Evolutionary conservation across 2,113 vertebrate genomes (phyloP).

Genomic region (Tyto alba): DNA sequence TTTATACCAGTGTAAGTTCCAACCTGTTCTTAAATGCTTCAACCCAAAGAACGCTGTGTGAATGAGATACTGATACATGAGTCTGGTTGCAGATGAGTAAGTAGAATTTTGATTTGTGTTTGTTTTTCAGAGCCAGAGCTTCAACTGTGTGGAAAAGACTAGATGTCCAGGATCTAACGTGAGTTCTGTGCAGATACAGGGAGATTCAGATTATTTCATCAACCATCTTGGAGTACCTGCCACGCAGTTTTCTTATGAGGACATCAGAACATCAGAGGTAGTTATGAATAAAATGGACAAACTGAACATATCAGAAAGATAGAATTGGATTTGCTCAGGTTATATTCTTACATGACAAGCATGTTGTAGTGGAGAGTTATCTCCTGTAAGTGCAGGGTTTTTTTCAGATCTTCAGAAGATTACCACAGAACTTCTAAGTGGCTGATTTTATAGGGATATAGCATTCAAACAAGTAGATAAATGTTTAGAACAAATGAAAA

Average conservation of each 20-base stretch:
- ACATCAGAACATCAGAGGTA: constrained; percentile 79
- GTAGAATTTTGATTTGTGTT: constrained; percentile 9
- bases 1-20: background rate
- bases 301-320: background rate
- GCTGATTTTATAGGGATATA: background rate
- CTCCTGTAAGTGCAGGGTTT: background rate
- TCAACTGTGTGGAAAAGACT: constrained; percentile 75
- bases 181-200: constrained; percentile 84
- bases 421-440: constrained; percentile 17
- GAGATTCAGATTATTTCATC: constrained; percentile 88
- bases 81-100: background rate
- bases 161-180: constrained; percentile 78
- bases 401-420: background rate
- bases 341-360: background rate
- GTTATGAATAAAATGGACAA: background rate
- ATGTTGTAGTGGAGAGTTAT: background rate
- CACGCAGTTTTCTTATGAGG: constrained; percentile 84
- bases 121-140: constrained; percentile 79
- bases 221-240: constrained; percentile 87
- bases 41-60: background rate
- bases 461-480: constrained; percentile 13
- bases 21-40: background rate
- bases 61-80: background rate
- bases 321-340: background rate
- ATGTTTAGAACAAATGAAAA: background rate